Base-by-base conservation (phyloP, 1,140 invertebrate species). In the Tetragonula clypearis region DNA sequence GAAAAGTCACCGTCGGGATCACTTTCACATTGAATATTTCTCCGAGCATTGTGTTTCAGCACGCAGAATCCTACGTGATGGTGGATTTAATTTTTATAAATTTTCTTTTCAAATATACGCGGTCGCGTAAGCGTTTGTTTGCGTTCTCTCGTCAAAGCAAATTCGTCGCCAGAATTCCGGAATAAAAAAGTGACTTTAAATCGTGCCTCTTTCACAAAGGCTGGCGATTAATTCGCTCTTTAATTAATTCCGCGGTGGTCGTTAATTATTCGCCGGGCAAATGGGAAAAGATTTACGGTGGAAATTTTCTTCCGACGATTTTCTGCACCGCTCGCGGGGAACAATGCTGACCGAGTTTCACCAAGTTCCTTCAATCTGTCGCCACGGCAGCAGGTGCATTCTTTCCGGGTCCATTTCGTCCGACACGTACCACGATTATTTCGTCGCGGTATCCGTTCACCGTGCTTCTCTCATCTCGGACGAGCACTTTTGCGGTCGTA, bases 361-460 rank as follows among this genome's bases (percentile, higher is more conserved):
- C 21, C 8, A 56, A 79, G 26, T 77, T 79, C 21, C 41, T 65
- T 77, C 78, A 23, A 84, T 75, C 23, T 41, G 71, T 84, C 69
- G 55, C 12, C 35, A 30, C 35, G n/a, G 30, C 53, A 30, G 71
- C 85, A 88, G 84, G 41, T 88, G 81, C 72, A 74, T 72, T 86
- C 55, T 74, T 80, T 26, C 53, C 21, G n/a, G 26, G 58, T 79
- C 75, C 66, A 74, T 81, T 85, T 9, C 26, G 41, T 26, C 23
- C 26, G 78, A 73, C 82, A 78, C 55, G 85, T 86, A 87, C 62
- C 77, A 79, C 68, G 55, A 84, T 82, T 79, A 85, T 88, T 87
- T 87, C 23, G 55, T 88, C 66, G 53, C 53, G 60, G 21, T 56
- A 23, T 71, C 41, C 3, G 30, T 17, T 15, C 5, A 23, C 17